These are phyloP conservation scores for Hyperoplus lanceolatus DNA, from an alignment of 2,797 vertebrate genomes.

Conservation along the genomic window DNA sequence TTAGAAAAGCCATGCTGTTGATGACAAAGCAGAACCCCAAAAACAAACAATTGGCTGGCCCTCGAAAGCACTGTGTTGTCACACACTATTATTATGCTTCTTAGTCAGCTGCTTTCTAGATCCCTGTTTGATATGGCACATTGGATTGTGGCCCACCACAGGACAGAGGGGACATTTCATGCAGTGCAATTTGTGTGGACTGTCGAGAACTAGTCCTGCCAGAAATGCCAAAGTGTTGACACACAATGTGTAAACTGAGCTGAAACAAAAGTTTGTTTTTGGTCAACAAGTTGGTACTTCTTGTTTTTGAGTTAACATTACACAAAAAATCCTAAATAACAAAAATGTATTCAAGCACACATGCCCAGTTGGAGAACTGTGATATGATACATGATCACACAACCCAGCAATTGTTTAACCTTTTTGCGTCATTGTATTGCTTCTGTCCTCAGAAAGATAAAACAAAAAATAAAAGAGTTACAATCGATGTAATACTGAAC, in stretches of 20 bases:
- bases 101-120: conserved; percentile 79
- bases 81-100: conserved; percentile 76
- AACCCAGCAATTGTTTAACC: neutral
- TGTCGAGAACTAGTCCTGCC: conserved; percentile 32
- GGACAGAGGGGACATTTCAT: conserved; percentile 61
- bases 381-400: neutral
- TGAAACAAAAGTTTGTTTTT: conserved; percentile 8
- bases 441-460: neutral
- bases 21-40: conserved; percentile 80
- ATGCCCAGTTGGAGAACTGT: neutral
- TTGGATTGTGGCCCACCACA: conserved; percentile 46
- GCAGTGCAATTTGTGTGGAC: conserved; percentile 52
- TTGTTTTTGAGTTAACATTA: conserved; percentile 7
- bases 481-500: conserved; percentile 1
- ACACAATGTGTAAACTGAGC: neutral
- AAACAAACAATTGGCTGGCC: conserved; percentile 62
- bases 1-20: conserved; percentile 76
- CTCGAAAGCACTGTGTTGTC: conserved; percentile 75
- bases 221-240: conserved; percentile 34
- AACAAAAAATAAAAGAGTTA: neutral
- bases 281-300: neutral
- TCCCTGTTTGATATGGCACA: conserved; percentile 57
- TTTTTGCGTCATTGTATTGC: neutral
- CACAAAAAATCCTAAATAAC: neutral
- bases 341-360: conserved; percentile 1